Evolutionary conservation across 35 echinoderm and acorn worm genomes (phyloP).

Genomic region (Chiridota heheva): DNA sequence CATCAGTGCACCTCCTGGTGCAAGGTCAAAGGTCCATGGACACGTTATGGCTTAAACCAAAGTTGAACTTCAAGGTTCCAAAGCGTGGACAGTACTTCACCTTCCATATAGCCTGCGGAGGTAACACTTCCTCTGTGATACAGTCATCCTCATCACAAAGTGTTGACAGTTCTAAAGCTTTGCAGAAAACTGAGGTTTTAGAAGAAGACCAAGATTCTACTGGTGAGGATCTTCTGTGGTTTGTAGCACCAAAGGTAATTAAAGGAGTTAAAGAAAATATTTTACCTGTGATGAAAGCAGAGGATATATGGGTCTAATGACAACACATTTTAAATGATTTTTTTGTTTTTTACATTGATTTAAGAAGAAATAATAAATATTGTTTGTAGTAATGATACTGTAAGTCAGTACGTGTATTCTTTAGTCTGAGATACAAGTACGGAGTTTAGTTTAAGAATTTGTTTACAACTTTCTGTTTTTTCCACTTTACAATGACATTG

Average conservation of each 20-base stretch:
- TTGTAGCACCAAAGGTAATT: slow-evolving; percentile 49
- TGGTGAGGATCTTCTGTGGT: slow-evolving; percentile 66
- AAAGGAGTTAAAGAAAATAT: slow-evolving; percentile 59
- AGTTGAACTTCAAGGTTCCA: slow-evolving; percentile 52
- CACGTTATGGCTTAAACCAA: slow-evolving; percentile 54
- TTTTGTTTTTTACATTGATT: no score
- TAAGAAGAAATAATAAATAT: no score
- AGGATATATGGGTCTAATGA: slow-evolving; percentile 63
- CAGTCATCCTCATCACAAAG: not conserved
- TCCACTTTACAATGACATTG: no score
- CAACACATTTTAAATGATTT: no score
- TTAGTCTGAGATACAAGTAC: no score
- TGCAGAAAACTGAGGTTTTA: not conserved
- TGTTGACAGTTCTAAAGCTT: not conserved
- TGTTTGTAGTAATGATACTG: no score
- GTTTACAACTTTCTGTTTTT: no score
- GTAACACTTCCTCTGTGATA: not conserved
- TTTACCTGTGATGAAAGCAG: slow-evolving; percentile 5
- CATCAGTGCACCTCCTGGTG: slow-evolving; percentile 45
- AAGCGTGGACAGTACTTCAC: slow-evolving; percentile 57
- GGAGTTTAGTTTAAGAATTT: no score
- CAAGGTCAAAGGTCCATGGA: slow-evolving; percentile 55
- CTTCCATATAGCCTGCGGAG: slow-evolving; percentile 42
- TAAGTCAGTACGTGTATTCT: no score
- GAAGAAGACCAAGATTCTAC: not conserved